A percentile compares a stretch with the other conserved stretches of the same genome.
These are phyloP conservation scores for Rhyacophila evoluta DNA, from an alignment of 2,888 invertebrate species.

Conservation along the genomic window DNA sequence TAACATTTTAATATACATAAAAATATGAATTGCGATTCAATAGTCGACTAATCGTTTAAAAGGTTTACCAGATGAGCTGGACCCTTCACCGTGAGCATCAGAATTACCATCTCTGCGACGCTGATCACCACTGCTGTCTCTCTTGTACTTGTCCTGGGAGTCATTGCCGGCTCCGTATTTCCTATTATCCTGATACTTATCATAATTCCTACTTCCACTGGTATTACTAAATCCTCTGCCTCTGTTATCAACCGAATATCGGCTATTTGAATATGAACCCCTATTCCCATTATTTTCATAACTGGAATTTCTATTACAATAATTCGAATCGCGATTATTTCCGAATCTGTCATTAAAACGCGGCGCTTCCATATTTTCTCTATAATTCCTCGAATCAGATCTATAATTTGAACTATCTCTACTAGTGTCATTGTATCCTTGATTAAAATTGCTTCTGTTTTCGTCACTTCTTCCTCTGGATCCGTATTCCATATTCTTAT, in stretches of 20 bases:
- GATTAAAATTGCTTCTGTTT: conserved; percentile 24
- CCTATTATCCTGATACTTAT: neutral
- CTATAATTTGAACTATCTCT: neutral
- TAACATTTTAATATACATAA: no score
- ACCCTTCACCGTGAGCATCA: neutral
- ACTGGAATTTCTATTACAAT: neutral
- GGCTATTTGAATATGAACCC: neutral
- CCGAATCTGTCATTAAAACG: neutral
- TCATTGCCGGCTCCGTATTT: neutral
- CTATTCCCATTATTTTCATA: neutral
- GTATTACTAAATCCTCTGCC: neutral
- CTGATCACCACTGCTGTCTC: neutral
- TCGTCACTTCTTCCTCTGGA: conserved; percentile 25
- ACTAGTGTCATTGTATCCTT: neutral
- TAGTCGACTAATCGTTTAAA: conserved; percentile 29
- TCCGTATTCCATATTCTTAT: neutral
- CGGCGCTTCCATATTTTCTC: neutral
- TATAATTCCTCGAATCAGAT: neutral
- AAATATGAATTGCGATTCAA: no score
- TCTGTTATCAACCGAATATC: neutral
- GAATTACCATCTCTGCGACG: neutral
- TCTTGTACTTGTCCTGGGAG: conserved; percentile 12
- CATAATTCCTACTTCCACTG: neutral
- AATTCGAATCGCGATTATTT: neutral
- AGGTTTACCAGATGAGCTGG: neutral